These are phyloP conservation scores for Melanerpes formicivorus DNA, from an alignment of 2,113 vertebrate genomes.

Conservation along the genomic window DNA sequence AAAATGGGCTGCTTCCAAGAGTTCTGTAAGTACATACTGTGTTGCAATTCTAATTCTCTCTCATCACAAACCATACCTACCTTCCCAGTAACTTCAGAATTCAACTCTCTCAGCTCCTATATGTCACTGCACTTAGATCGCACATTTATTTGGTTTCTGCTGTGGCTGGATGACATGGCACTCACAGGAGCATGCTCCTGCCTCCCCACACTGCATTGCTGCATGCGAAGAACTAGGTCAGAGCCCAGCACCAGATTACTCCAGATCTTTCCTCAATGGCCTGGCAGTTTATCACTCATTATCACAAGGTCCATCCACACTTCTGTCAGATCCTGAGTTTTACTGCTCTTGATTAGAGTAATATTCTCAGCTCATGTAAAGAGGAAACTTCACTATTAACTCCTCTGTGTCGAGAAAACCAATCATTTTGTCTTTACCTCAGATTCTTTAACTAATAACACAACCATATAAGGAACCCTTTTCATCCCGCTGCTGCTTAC, in stretches of 20 bases:
- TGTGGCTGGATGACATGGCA: neutral
- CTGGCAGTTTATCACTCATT: neutral
- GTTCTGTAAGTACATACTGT: neutral
- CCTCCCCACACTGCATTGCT: neutral
- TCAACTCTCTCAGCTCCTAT: neutral
- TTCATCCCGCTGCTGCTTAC: neutral
- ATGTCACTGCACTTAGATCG: neutral
- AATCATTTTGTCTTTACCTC: accelerated
- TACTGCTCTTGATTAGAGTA: neutral
- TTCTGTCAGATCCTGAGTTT: neutral
- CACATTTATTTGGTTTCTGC: neutral
- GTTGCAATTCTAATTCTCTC: neutral
- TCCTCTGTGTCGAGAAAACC: neutral
- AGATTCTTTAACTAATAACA: neutral
- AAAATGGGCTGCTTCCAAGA: neutral
- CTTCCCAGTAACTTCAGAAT: neutral
- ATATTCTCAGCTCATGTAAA: neutral
- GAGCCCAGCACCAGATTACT: neutral
- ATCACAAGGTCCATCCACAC: neutral
- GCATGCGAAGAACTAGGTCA: neutral
- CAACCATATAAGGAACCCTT: neutral
- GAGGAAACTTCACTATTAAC: neutral
- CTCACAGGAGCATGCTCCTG: neutral
- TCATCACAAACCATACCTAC: neutral
- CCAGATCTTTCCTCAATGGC: neutral